Base-by-base conservation (phyloP, 2,113 vertebrate genomes). In the Columbina picui region DNA sequence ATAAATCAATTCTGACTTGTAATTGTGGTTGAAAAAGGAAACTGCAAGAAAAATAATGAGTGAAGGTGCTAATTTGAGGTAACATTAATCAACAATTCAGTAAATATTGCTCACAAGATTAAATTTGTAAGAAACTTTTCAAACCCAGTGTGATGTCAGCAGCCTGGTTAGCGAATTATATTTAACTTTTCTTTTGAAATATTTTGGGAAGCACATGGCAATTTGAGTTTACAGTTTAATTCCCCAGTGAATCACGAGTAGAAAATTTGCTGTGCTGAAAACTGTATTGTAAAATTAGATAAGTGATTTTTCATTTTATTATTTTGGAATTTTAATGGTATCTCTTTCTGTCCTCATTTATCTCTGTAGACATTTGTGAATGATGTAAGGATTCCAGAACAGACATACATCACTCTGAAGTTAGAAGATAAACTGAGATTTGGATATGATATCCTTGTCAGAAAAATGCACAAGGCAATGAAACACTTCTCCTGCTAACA, bases 381-480 rank as follows among this genome's bases (percentile, higher is more conserved):
- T 89, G 99, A 99, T 96, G 98, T 99, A 75, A 99, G 99, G 88
- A 99, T 99, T 97, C 99, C 99, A 94, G 99, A 99, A 93, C 99
- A 99, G 97, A 99, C 99, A 84, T 99, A 99, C 41, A 99, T 99
- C 95, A 99, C 99, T 65, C 98, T 99, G 97, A 99, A 99, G 97
- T 96, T 99, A 94, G 99, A 99, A 97, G 99, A 99, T 97, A 99
- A 99, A 96, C 96, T 99, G 95, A 98, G 99, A 98, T 99, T 99
- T 98, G 99, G 99, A 97, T 99, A 99, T 98, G 99, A 99, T 99
- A 99, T 99, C 99, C 99, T 99, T 99, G 84, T 50, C 26, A 68
- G 52, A 50, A 73, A 91, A 92, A 96, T 84, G 25, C 52, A 4
- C 13, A 41, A 32, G 50, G 19, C 14, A 0, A 0, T 47, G 32